phyloP scores from a whole-genome alignment of 2,888 invertebrate species.

The Dendrolimus houi region DNA sequence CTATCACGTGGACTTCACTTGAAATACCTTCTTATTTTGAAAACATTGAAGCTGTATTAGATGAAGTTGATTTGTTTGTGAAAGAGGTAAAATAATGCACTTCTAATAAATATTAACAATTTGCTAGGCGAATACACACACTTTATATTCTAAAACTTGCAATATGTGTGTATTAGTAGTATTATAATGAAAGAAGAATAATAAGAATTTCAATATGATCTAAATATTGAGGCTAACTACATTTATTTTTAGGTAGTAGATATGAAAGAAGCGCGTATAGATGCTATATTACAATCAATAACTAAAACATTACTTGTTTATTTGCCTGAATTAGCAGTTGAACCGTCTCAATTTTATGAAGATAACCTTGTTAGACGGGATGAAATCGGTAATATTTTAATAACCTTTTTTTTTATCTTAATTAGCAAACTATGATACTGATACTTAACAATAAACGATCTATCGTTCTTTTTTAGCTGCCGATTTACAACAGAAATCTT shows the following conservation, averaged over 20 bases:
- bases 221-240: too few species aligned
- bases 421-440: too few species aligned
- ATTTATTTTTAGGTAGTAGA: slow-evolving; percentile 73
- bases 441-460: too few species aligned
- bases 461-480: slow-evolving; percentile 26
- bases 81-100: slow-evolving; percentile 67
- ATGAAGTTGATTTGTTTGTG: slow-evolving; percentile 79
- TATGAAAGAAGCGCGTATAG: slow-evolving; percentile 85
- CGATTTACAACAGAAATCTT: slow-evolving; percentile 61
- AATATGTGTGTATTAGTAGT: too few species aligned
- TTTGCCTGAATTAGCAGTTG: slow-evolving; percentile 78
- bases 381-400: slow-evolving; percentile 48
- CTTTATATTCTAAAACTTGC: too few species aligned
- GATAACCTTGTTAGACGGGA: slow-evolving; percentile 77
- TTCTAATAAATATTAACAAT: too few species aligned
- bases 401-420: too few species aligned
- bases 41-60: slow-evolving; percentile 71
- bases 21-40: slow-evolving; percentile 80
- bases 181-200: too few species aligned
- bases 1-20: slow-evolving; percentile 89
- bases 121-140: too few species aligned
- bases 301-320: slow-evolving; percentile 77
- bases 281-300: slow-evolving; percentile 80
- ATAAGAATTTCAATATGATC: too few species aligned
- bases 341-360: slow-evolving; percentile 77